Conservation (phyloP, 2,113 vertebrate species). For the Leuciscus idus region DNA sequence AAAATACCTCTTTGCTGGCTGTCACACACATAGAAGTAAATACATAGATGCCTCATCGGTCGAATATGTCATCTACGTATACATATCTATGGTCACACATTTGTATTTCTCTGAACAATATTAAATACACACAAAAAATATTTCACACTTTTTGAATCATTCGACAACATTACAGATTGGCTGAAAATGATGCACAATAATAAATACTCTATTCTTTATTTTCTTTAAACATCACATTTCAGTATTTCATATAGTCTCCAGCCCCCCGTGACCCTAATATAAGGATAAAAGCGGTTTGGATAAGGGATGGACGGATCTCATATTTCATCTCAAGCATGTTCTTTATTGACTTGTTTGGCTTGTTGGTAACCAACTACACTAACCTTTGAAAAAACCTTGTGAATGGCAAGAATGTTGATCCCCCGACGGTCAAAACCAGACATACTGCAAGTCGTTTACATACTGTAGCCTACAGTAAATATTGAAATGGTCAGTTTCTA, state of each 20-base stretch:
- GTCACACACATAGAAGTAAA: not conserved
- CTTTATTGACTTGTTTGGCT: not conserved
- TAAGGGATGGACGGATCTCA: no score
- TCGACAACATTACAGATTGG: not conserved
- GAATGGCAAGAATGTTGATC: not conserved
- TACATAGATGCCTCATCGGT: no score
- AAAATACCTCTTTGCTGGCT: not conserved
- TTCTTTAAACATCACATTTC: not conserved
- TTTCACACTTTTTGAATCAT: not conserved
- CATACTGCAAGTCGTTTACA: not conserved
- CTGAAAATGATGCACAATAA: not conserved
- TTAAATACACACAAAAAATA: not conserved
- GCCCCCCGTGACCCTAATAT: no score
- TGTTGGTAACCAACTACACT: not conserved
- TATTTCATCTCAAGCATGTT: not conserved
- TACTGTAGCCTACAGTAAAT: not conserved
- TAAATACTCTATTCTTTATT: not conserved
- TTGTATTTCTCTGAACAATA: not conserved
- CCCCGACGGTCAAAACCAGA: not conserved
- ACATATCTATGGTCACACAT: no score
- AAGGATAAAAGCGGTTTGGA: no score
- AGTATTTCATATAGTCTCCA: no score
- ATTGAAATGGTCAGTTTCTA: not conserved
- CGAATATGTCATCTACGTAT: no score
- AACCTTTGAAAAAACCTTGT: not conserved